Evolutionary conservation across 53 echinoderm and acorn worm species (phyloP).

Genomic region (Antedon mediterranea): DNA sequence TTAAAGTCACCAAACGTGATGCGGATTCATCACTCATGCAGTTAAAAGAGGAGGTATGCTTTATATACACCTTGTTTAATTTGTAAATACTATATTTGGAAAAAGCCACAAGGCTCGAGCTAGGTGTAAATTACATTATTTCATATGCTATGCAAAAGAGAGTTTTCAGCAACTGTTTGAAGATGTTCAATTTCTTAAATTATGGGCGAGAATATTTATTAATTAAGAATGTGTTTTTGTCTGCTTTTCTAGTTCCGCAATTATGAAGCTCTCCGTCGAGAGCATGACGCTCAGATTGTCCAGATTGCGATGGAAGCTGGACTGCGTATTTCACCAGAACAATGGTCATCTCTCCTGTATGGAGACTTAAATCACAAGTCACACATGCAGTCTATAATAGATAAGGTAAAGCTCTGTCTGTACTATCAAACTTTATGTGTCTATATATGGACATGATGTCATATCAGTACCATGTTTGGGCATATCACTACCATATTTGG

Average conservation of each 20-base stretch:
- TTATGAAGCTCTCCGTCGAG: slow-evolving; percentile 73
- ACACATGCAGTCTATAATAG: slow-evolving; percentile 99
- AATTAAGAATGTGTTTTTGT: neutral
- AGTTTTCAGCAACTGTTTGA: no score
- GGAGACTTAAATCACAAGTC: slow-evolving; percentile 93
- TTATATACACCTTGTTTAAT: no score
- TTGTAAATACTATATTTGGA: no score
- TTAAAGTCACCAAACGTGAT: slow-evolving; percentile 94
- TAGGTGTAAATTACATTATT: no score
- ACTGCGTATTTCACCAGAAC: slow-evolving; percentile 91
- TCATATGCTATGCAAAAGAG: no score
- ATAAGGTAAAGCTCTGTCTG: slow-evolving; percentile 50
- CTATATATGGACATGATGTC: no score
- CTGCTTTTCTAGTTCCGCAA: slow-evolving; percentile 51
- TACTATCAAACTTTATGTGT: no score
- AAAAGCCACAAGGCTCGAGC: no score
- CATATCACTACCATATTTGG: no score
- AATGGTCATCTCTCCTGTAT: slow-evolving; percentile 92
- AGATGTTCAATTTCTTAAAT: no score
- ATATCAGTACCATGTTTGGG: no score
- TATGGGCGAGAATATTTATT: no score
- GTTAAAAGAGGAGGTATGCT: slow-evolving; percentile 96
- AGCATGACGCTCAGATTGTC: slow-evolving; percentile 95
- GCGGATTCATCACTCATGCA: slow-evolving; percentile 95
- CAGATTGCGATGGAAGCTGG: slow-evolving; percentile 98